A percentile compares a stretch with the other conserved stretches of the same genome.
phyloP scores from a whole-genome alignment of 2,797 vertebrate species.

The Mionectes olivaceus region DNA sequence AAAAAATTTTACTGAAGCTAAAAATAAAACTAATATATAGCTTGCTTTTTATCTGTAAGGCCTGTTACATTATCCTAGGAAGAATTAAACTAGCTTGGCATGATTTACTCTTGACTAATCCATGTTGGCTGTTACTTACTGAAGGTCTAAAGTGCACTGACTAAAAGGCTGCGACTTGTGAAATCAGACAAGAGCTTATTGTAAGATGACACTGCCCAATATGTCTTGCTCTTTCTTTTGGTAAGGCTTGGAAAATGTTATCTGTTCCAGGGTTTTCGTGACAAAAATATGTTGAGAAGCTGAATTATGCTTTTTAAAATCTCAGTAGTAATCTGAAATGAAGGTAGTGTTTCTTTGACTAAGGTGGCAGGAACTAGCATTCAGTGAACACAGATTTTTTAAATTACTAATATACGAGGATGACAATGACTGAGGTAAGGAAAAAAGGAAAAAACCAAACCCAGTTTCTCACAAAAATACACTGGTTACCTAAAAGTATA shows the following conservation, averaged over 20 bases:
- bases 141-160: not conserved
- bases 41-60: not conserved
- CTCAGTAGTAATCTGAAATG: not conserved
- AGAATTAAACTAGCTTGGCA: not conserved
- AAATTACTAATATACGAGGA: not conserved
- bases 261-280: not conserved
- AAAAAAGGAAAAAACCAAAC: not conserved
- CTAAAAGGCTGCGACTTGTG: not conserved
- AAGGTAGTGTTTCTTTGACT: not conserved
- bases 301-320: not conserved
- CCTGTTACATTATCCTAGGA: not conserved
- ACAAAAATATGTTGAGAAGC: not conserved
- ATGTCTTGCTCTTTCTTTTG: not conserved
- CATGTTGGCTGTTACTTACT: not conserved
- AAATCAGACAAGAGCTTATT: not conserved
- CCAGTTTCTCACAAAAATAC: not conserved
- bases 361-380: not conserved
- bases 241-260: not conserved
- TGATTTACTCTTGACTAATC: not conserved
- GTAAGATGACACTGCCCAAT: not conserved
- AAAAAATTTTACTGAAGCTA: not conserved
- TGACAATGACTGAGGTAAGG: not conserved
- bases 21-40: not conserved
- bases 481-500: not conserved
- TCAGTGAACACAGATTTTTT: not conserved